Conservation (phyloP, 2,113 vertebrate genomes). For the Tetrao urogallus region DNA sequence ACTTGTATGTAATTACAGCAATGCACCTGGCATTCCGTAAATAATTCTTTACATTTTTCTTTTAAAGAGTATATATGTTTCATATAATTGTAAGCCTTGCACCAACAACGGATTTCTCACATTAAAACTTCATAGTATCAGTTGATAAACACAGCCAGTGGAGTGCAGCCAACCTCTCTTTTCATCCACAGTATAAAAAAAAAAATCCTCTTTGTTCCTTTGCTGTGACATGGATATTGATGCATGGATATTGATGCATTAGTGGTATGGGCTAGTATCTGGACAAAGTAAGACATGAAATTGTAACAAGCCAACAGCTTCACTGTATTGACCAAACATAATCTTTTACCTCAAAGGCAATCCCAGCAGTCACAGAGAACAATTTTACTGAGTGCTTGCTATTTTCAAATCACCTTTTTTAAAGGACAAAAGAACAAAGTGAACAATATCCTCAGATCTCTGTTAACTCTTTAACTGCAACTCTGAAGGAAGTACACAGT, state of each 20-base stretch:
- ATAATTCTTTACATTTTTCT: background rate
- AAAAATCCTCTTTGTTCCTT: background rate
- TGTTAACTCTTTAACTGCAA: background rate
- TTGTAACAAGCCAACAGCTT: background rate
- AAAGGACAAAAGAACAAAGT: background rate
- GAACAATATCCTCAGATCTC: background rate
- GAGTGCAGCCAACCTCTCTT: background rate
- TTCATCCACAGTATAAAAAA: conserved; percentile 23
- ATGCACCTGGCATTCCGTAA: background rate
- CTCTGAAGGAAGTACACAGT: background rate
- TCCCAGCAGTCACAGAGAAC: background rate
- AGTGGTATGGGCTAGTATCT: background rate
- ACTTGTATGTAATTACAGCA: background rate
- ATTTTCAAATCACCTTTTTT: background rate
- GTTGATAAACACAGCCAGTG: background rate
- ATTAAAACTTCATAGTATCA: conserved; percentile 20
- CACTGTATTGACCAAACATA: background rate
- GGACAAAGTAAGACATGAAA: background rate
- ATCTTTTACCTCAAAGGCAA: background rate
- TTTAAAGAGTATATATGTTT: background rate
- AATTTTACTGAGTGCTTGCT: background rate
- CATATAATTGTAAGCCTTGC: background rate
- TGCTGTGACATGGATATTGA: background rate
- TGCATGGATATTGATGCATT: background rate
- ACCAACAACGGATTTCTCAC: background rate